Conservation (phyloP, 2,797 vertebrate species). For the Melanitta fusca region DNA sequence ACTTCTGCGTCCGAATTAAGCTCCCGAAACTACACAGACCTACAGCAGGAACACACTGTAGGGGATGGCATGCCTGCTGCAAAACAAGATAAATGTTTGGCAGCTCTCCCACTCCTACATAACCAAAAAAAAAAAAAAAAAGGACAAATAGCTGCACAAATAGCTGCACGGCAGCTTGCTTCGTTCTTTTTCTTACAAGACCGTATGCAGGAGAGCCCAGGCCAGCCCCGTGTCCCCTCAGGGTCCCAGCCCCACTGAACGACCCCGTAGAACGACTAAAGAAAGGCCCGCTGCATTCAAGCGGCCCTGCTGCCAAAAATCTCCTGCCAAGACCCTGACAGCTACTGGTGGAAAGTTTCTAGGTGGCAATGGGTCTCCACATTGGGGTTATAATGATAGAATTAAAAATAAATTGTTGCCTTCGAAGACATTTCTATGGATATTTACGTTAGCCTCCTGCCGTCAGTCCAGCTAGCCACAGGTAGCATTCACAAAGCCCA, state of each 20-base stretch:
- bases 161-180: not conserved
- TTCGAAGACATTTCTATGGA: not conserved
- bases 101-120: not conserved
- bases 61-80: not conserved
- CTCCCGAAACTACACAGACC: not conserved
- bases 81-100: not conserved
- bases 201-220: not conserved
- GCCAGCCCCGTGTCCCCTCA: no score
- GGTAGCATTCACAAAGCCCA: not conserved
- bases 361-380: not conserved
- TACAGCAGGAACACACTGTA: not conserved
- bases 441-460: not conserved
- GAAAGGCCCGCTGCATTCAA: not conserved
- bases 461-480: not conserved
- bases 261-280: not conserved
- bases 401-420: not conserved
- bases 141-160: constrained; percentile 26
- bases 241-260: not conserved
- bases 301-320: not conserved
- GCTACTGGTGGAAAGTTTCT: not conserved
- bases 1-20: not conserved
- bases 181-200: not conserved
- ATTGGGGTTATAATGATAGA: not conserved
- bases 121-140: fast-evolving
- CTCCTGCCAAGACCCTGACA: not conserved